Conservation (phyloP, 2,888 invertebrate species). For the Steromphala cineraria region DNA sequence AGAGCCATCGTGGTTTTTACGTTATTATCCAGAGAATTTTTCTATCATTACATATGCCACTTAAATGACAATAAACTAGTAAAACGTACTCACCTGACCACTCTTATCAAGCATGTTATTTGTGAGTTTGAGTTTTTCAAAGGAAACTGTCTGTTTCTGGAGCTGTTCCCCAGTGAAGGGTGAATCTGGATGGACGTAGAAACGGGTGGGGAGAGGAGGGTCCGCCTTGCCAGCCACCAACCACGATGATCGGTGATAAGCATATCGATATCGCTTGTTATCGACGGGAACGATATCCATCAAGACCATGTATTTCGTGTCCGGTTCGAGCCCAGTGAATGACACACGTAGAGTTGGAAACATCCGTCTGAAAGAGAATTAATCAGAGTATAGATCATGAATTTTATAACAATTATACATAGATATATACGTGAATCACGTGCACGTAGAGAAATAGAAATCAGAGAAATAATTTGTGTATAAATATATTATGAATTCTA, state of each 20-base stretch:
- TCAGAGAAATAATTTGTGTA: no score
- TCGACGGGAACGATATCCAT: constrained; percentile 98
- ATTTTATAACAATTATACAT: no score
- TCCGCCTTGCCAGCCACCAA: constrained; percentile 98
- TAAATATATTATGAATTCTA: no score
- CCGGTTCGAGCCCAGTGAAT: constrained; percentile 85
- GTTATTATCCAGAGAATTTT: no score
- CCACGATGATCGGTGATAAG: constrained; percentile 98
- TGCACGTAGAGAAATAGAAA: no score
- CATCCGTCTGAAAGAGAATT: constrained; percentile 93
- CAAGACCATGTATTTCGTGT: constrained; percentile 86
- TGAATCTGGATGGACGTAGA: constrained; percentile 97
- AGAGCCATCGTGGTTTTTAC: no score
- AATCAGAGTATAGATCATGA: no score
- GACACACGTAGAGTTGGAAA: constrained; percentile 97
- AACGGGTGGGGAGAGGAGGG: constrained; percentile 91
- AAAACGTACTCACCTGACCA: constrained; percentile 67
- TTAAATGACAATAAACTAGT: no score
- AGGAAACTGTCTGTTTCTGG: constrained; percentile 96
- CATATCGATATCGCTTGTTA: constrained; percentile 93
- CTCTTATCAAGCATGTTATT: constrained; percentile 91
- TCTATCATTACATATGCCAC: no score
- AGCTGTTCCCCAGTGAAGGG: constrained; percentile 96
- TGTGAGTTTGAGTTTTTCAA: constrained; percentile 98
- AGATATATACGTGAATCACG: no score